Evolutionary conservation across 2,113 vertebrate genomes (phyloP).

Genomic region (Trematomus loennbergii): DNA sequence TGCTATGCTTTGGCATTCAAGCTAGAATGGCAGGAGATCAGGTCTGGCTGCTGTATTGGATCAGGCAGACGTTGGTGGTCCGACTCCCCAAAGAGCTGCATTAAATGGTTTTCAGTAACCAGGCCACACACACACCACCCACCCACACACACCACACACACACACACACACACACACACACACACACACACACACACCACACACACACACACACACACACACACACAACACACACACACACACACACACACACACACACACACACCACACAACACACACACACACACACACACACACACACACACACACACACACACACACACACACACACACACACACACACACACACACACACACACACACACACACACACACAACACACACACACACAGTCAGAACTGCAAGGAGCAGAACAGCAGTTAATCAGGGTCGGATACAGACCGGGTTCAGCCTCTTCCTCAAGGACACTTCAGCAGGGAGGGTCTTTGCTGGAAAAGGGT

Average conservation of each 20-base stretch:
- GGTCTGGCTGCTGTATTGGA: neutral
- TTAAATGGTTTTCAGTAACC: slow-evolving; percentile 16
- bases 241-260: no score
- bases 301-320: no score
- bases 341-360: no score
- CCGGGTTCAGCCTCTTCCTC: slow-evolving; percentile 32
- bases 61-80: neutral
- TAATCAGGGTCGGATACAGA: slow-evolving; percentile 41
- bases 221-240: no score
- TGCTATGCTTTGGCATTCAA: neutral
- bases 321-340: neutral
- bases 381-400: slow-evolving; percentile 54
- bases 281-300: no score
- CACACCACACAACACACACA: no score
- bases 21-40: neutral
- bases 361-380: no score
- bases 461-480: slow-evolving; percentile 47
- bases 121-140: no score
- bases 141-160: no score
- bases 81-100: neutral
- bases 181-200: no score
- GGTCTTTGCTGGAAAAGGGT: slow-evolving; percentile 18
- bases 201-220: neutral
- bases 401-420: slow-evolving; percentile 13
- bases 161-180: no score